phyloP scores from a whole-genome alignment of 2,888 invertebrate genomes.

The Cartodere bifasciata region DNA sequence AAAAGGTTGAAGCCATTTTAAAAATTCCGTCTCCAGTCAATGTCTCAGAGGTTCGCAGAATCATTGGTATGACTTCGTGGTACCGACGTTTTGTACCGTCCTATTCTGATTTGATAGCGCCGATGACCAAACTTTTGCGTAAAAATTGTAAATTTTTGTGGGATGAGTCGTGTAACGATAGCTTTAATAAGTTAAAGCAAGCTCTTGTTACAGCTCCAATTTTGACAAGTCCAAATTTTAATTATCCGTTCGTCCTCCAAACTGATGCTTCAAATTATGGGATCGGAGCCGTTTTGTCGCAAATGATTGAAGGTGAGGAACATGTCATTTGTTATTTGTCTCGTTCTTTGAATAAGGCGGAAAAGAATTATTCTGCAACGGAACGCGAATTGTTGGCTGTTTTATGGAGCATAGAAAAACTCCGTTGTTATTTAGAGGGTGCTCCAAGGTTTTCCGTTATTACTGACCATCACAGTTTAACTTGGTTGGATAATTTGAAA shows the following conservation, averaged over 20 bases:
- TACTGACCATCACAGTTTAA: too few species aligned
- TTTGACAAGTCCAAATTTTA: constrained; percentile 4
- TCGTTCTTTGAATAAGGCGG: constrained; percentile 4
- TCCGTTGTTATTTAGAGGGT: constrained; percentile 7
- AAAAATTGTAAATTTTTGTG: constrained; percentile 4
- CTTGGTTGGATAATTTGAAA: too few species aligned
- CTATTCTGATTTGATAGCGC: too few species aligned
- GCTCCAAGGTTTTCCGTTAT: constrained; percentile 3
- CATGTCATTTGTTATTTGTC: constrained; percentile 5
- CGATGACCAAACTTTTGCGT: not conserved
- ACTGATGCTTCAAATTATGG: constrained; percentile 4
- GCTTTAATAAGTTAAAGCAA: constrained; percentile 3
- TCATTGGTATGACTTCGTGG: too few species aligned
- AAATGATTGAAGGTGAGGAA: constrained; percentile 1
- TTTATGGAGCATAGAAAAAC: constrained; percentile 6
- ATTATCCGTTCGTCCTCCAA: constrained; percentile 3
- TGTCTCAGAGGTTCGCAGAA: too few species aligned
- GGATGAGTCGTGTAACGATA: constrained; percentile 5
- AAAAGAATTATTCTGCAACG: constrained; percentile 9
- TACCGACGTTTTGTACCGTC: too few species aligned
- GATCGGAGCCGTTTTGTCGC: constrained; percentile 5
- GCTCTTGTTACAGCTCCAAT: constrained; percentile 4
- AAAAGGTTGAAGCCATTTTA: too few species aligned
- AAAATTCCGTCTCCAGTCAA: too few species aligned
- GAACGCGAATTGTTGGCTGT: constrained; percentile 12